phyloP scores from a whole-genome alignment of 1,140 invertebrate genomes.

The Drosophila sp. region DNA sequence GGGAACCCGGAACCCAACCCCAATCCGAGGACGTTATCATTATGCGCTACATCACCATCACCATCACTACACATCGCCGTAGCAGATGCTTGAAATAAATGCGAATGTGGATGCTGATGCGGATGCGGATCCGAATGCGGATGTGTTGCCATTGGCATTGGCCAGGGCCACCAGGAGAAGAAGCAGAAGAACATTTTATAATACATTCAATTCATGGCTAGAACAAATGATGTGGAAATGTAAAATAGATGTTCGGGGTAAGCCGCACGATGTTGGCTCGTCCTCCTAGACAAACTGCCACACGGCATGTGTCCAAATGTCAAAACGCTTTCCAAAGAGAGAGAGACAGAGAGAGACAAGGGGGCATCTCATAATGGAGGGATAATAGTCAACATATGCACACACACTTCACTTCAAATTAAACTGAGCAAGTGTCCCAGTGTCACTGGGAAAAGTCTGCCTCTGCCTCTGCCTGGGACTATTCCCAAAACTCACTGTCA shows the following conservation, averaged over 20 bases:
- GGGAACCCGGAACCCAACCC: neutral
- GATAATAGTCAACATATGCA: conserved; percentile 62
- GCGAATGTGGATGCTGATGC: conserved; percentile 14
- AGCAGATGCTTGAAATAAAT: conserved; percentile 12
- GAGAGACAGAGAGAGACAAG: neutral
- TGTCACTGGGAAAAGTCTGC: conserved; percentile 30
- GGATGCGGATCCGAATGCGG: conserved; percentile 7
- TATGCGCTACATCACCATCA: conserved; percentile 74
- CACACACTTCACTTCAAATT: conserved; percentile 70
- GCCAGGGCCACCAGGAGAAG: no score
- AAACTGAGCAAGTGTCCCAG: conserved; percentile 50
- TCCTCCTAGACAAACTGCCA: conserved; percentile 39
- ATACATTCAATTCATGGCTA: conserved; percentile 81
- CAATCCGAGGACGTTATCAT: conserved; percentile 61
- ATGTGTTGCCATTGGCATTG: conserved; percentile 20
- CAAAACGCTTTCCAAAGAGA: neutral
- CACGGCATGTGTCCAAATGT: conserved; percentile 49
- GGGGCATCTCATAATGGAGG: conserved; percentile 55
- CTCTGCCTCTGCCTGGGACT: neutral
- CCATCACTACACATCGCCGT: conserved; percentile 36
- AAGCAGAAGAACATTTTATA: conserved; percentile 53
- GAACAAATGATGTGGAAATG: conserved; percentile 82
- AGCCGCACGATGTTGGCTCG: conserved; percentile 33
- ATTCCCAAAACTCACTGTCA: conserved; percentile 53
- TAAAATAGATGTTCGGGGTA: conserved; percentile 74